Conservation (phyloP, 2,797 vertebrate genomes). For the Spondyliosoma cantharus region DNA sequence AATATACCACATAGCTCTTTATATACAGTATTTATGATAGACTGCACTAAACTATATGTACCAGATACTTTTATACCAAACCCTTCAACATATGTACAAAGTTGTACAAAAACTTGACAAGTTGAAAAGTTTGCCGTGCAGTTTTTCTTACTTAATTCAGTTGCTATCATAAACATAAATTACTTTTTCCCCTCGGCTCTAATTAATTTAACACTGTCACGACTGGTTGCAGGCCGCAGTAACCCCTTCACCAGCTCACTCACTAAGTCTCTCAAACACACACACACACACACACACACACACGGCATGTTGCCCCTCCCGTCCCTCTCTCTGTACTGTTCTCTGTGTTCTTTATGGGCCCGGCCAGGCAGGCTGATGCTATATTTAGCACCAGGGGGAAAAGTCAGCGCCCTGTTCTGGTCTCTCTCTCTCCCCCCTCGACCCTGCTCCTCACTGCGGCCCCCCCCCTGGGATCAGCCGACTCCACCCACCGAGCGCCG, state of each 20-base stretch:
- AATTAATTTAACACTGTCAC: background rate
- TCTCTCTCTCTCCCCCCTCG: slow-evolving; percentile 9
- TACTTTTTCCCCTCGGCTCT: background rate
- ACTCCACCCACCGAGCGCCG: slow-evolving; percentile 41
- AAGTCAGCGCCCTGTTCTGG: slow-evolving; percentile 59
- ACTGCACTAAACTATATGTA: background rate
- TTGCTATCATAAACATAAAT: background rate
- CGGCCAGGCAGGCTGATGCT: slow-evolving; percentile 55
- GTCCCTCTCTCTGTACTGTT: slow-evolving; percentile 30
- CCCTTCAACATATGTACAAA: too few species aligned
- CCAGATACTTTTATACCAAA: too few species aligned
- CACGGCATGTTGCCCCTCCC: background rate
- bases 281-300: background rate
- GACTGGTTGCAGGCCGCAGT: slow-evolving; percentile 8
- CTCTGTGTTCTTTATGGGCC: slow-evolving; percentile 63
- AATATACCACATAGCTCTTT: background rate
- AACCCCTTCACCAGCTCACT: background rate
- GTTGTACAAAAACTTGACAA: too few species aligned
- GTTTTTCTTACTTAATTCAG: background rate
- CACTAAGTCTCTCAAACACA: background rate
- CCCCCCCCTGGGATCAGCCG: slow-evolving; percentile 18
- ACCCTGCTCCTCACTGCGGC: slow-evolving; percentile 30
- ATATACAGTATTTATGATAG: background rate
- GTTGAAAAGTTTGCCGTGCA: background rate
- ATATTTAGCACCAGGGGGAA: slow-evolving; percentile 70